Evolutionary conservation across 2,797 vertebrate species (phyloP).

Genomic region (Malurus leucopterus): DNA sequence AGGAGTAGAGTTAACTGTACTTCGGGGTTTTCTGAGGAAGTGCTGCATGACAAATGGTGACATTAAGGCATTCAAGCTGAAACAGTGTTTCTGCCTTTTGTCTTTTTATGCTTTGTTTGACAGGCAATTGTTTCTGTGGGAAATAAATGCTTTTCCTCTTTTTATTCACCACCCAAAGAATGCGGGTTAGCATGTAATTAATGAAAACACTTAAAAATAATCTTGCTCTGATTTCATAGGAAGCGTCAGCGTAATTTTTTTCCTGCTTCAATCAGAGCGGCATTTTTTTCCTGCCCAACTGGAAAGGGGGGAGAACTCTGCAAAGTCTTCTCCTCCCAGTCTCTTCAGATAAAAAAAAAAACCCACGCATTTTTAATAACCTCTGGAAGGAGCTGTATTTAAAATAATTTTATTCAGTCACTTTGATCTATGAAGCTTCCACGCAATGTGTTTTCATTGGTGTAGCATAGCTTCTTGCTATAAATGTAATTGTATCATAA

Average conservation of each 20-base stretch:
- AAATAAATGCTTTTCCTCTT: conserved; percentile 11
- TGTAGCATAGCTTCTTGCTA: background rate
- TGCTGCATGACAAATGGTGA: conserved; percentile 52
- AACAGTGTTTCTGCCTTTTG: conserved; percentile 56
- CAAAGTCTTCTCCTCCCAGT: background rate
- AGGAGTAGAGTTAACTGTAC: conserved; percentile 47
- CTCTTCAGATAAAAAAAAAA: background rate
- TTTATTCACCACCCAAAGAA: conserved; percentile 9
- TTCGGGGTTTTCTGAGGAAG: conserved; percentile 33
- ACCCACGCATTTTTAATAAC: background rate
- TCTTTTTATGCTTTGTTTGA: conserved; percentile 61
- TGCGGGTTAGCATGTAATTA: conserved; percentile 34
- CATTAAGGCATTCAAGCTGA: conserved; percentile 63
- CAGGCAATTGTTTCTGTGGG: conserved; percentile 48
- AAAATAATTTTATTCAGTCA: background rate
- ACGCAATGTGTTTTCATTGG: background rate
- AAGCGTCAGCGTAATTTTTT: background rate
- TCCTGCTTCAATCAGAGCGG: background rate
- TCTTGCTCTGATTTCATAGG: background rate
- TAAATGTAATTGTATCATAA: background rate
- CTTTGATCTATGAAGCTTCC: background rate
- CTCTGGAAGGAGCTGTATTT: background rate
- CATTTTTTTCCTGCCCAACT: background rate
- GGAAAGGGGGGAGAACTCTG: background rate
- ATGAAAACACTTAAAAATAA: conserved; percentile 11